Conservation (phyloP, 2,888 invertebrate genomes). For the Drosophila mulleri region DNA sequence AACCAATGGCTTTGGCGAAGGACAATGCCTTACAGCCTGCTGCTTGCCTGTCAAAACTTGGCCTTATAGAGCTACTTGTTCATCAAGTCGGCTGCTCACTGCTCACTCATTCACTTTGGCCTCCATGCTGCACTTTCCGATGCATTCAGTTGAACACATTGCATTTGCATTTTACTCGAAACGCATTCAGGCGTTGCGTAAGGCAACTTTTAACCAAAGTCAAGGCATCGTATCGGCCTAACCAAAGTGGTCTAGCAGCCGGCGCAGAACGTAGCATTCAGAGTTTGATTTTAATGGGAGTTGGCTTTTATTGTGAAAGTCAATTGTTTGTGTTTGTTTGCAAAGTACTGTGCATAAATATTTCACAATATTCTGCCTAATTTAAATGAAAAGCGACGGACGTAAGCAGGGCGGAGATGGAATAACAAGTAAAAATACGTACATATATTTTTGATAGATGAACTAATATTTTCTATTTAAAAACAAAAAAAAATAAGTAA, state of each 20-base stretch:
- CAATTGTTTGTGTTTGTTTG: conserved; percentile 7
- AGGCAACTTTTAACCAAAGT: conserved; percentile 54
- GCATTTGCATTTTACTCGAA: conserved; percentile 45
- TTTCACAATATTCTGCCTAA: neutral
- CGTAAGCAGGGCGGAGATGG: too few relatives aligned
- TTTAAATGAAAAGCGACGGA: neutral
- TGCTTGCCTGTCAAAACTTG: conserved; percentile 11
- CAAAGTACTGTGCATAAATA: neutral
- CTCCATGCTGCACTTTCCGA: conserved; percentile 27
- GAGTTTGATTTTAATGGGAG: conserved; percentile 2
- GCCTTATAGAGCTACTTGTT: conserved; percentile 24
- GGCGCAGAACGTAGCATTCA: conserved; percentile 8
- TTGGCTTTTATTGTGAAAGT: conserved; percentile 17
- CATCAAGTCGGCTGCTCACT: conserved; percentile 39
- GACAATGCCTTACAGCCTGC: conserved; percentile 23
- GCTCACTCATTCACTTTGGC: conserved; percentile 41
- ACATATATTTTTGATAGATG: too few relatives aligned
- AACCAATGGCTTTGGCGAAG: conserved; percentile 36
- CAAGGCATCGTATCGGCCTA: conserved; percentile 49
- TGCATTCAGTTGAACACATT: conserved; percentile 49
- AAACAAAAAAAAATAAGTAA: neutral
- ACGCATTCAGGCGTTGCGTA: conserved; percentile 41
- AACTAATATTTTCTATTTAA: too few relatives aligned
- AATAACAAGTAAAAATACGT: neutral
- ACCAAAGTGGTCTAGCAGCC: conserved; percentile 32